These are phyloP conservation scores for Silurus meridionalis DNA, from an alignment of 2,113 vertebrate genomes.

Conservation along the genomic window DNA sequence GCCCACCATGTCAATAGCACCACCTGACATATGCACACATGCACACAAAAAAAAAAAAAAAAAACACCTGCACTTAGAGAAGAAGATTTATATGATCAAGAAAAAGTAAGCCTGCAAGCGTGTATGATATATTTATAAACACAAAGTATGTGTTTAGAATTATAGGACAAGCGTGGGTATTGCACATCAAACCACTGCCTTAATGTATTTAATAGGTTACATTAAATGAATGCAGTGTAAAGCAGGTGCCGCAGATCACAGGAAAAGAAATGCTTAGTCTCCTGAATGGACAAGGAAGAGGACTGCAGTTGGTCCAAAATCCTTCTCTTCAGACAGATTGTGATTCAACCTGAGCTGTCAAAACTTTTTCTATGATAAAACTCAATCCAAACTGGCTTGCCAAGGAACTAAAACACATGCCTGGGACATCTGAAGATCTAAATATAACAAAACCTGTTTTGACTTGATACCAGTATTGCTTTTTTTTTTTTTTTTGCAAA, in stretches of 20 bases:
- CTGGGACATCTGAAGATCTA: background rate
- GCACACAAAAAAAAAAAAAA: constrained; percentile 14
- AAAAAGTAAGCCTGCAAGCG: background rate
- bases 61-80: background rate
- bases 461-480: background rate
- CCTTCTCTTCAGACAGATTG: background rate
- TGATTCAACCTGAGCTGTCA: background rate
- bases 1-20: constrained; percentile 91
- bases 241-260: background rate
- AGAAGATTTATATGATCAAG: background rate
- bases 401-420: background rate
- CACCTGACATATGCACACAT: constrained; percentile 73
- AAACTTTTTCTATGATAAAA: background rate
- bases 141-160: background rate
- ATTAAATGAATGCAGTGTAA: background rate
- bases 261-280: background rate
- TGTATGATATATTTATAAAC: background rate
- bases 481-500: background rate
- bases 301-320: background rate
- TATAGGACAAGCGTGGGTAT: background rate
- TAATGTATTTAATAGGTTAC: background rate
- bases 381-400: background rate
- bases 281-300: background rate
- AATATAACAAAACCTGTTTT: background rate
- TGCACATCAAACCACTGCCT: background rate